Conservation (phyloP, 2,113 vertebrate species). For the Kryptolebias marmoratus region DNA sequence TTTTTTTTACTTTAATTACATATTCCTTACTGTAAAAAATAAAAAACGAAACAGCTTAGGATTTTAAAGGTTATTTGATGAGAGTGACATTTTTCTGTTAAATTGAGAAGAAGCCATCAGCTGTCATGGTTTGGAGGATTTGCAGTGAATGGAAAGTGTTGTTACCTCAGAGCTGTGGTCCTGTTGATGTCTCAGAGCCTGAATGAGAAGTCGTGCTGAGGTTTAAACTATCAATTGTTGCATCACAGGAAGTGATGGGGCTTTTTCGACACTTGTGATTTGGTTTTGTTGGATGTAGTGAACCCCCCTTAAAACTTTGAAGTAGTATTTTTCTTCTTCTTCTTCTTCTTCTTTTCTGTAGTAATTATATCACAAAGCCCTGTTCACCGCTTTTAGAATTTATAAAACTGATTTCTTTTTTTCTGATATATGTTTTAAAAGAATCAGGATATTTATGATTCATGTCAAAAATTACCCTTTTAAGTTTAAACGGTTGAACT, state of each 20-base stretch:
- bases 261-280: conserved; percentile 9
- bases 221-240: conserved; percentile 27
- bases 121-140: not conserved
- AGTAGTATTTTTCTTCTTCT: not conserved
- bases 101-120: not conserved
- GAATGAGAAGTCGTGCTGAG: conserved; percentile 41
- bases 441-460: too few relatives aligned
- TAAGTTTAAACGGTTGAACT: too few relatives aligned
- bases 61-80: not conserved
- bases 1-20: too few relatives aligned
- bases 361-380: too few relatives aligned
- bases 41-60: not conserved
- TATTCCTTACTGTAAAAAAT: not conserved
- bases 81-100: too few relatives aligned
- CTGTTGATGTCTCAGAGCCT: conserved; percentile 18
- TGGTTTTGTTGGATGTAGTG: not conserved
- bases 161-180: conserved; percentile 47
- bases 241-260: conserved; percentile 44
- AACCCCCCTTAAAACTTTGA: not conserved
- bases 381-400: too few relatives aligned
- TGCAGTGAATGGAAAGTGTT: conserved; percentile 2
- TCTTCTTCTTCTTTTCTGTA: not conserved
- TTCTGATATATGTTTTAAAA: too few relatives aligned
- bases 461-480: too few relatives aligned
- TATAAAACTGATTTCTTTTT: too few relatives aligned